Percentiles rank a stretch among this genome's conserved stretches.
phyloP scores from a whole-genome alignment of 2,888 invertebrate species.

The Harmothoe impar region DNA sequence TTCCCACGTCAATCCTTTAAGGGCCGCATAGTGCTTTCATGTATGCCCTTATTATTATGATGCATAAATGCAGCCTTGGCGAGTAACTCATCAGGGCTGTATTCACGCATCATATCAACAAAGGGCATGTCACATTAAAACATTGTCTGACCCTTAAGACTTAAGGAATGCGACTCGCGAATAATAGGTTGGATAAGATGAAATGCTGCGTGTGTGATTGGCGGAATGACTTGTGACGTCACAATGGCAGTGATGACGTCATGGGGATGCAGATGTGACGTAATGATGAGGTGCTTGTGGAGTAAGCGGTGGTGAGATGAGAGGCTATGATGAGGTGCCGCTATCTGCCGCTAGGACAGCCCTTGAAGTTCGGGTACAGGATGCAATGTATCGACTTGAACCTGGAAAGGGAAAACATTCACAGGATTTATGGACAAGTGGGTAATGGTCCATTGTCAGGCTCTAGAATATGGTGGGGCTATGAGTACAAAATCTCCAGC shows the following conservation, averaged over 20 bases:
- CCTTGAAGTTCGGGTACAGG: constrained; percentile 63
- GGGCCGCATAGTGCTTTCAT: too few relatives aligned
- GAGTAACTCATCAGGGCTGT: too few relatives aligned
- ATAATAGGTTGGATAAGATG: too few relatives aligned
- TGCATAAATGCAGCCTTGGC: too few relatives aligned
- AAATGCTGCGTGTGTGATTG: background rate
- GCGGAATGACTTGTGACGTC: background rate
- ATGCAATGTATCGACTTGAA: constrained; percentile 66
- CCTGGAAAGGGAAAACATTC: constrained; percentile 44
- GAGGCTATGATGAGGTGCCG: background rate
- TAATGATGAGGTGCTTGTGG: background rate
- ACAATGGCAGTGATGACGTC: background rate
- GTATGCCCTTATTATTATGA: too few relatives aligned
- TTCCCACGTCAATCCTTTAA: too few relatives aligned
- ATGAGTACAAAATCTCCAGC: too few relatives aligned
- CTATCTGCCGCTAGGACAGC: constrained; percentile 43
- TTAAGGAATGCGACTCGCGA: background rate
- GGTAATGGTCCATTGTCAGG: background rate
- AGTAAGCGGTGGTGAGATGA: background rate
- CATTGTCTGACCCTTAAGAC: too few relatives aligned
- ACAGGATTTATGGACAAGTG: background rate
- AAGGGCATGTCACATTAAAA: too few relatives aligned
- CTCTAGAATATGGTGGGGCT: background rate
- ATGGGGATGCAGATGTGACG: background rate
- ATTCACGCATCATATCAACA: too few relatives aligned